Base-by-base conservation (phyloP, 2,888 invertebrate genomes). In the Pseudococcus viburni region DNA sequence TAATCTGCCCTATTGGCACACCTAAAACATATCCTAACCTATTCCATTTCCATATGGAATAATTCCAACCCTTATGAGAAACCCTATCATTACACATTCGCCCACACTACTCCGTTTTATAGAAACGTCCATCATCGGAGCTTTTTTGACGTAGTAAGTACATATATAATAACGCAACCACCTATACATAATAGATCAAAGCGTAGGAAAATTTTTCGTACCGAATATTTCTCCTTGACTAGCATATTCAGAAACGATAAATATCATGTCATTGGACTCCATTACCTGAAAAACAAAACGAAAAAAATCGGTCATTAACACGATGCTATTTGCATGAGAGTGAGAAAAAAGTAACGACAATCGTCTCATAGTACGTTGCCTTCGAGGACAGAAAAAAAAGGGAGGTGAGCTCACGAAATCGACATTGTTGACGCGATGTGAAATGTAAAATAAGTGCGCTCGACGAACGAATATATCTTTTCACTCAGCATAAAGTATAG, bases 231-330 rank as follows among this genome's bases (percentile, higher is more conserved):
- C 99, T 90, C 99, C 99, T 93, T 97, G 96, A 91, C 96, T 97
- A 90, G 98, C 99, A 92, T 98, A 99, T 92, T 99, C 99, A 89
- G 98, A 98, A 90, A 99, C 98, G 91, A 99, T 96, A 93, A 98
- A 99, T 91, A 99, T 96, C 96, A 98, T 98, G 92, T 97, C 97
- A 92, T 98, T 98, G 89, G 98, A 98, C 93, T 99, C 98, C 97
- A 99, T 98, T 91, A 99, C 98, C 97, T 98, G 93, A 59, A 94
- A 93, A 90, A 89, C 89, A 89, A 90, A 89, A 90, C 42, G 68
- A 33, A 73, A 33, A 46, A 73, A 73, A 73, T 73, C 68, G 26
- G 68, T 0, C 73, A 88, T 59, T 59, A 84, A 88, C 83, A 84
- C 26, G 26, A 46, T 39, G 26, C 6, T 39, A 80, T 39, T 88